These are phyloP conservation scores for Cataglyphis albicans DNA, from an alignment of 2,888 invertebrate genomes.

Conservation along the genomic window DNA sequence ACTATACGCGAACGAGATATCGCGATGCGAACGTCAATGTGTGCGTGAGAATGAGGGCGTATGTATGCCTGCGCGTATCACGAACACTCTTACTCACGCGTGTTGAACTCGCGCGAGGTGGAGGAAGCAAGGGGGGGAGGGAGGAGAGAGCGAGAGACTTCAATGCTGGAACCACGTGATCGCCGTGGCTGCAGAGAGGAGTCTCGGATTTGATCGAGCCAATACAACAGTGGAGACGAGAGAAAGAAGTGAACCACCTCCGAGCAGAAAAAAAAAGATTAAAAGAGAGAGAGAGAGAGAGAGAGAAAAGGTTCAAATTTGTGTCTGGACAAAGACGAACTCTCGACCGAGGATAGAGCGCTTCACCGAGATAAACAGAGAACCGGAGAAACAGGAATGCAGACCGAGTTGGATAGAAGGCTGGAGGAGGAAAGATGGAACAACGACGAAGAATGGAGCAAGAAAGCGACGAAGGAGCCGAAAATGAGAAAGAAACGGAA, in stretches of 20 bases:
- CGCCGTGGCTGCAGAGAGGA: constrained; percentile 35
- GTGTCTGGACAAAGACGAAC: constrained; percentile 39
- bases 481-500: constrained; percentile 62
- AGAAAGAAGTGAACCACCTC: constrained; percentile 23
- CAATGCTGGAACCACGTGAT: constrained; percentile 75
- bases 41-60: background rate
- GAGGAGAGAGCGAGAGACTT: constrained; percentile 71
- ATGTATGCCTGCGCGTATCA: background rate
- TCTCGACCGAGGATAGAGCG: constrained; percentile 27
- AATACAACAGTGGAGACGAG: constrained; percentile 55
- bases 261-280: background rate
- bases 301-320: constrained; percentile 49
- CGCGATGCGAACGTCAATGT: background rate
- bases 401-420: constrained; percentile 29
- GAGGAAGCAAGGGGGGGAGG: background rate
- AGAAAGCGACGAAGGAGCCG: constrained; percentile 38
- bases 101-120: constrained; percentile 45
- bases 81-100: constrained; percentile 22
- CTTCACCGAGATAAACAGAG: constrained; percentile 33
- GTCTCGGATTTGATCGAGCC: constrained; percentile 2
- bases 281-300: background rate
- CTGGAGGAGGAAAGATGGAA: constrained; percentile 39
- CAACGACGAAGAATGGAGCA: constrained; percentile 56
- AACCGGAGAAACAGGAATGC: constrained; percentile 48
- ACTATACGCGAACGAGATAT: constrained; percentile 19